phyloP scores from a whole-genome alignment of 1,140 invertebrate species.

The Leptinotarsa defecta region DNA sequence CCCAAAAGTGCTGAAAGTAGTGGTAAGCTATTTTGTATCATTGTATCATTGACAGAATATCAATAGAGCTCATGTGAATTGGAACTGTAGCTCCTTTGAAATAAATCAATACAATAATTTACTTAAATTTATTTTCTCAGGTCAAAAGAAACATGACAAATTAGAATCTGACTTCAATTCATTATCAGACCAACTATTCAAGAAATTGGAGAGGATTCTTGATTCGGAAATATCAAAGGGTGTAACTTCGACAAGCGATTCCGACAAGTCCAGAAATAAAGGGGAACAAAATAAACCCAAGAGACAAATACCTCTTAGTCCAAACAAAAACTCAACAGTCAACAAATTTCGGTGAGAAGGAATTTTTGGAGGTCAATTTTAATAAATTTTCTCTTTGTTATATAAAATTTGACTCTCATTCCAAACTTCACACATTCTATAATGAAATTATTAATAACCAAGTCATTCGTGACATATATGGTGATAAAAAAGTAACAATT shows the following conservation, averaged over 20 bases:
- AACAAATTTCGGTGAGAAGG: not conserved
- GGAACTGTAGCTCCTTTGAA: no score
- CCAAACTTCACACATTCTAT: no score
- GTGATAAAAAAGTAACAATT: no score
- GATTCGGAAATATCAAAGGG: conserved; percentile 25
- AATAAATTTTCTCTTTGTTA: no score
- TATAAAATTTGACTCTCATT: no score
- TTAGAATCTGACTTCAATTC: conserved; percentile 16
- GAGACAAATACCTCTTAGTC: not conserved
- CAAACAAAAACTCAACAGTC: not conserved
- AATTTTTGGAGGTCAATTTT: not conserved
- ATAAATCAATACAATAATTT: no score
- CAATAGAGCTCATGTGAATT: no score
- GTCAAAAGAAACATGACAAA: conserved; percentile 21
- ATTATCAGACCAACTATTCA: conserved; percentile 35
- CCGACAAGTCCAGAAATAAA: not conserved
- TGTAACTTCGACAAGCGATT: conserved; percentile 3
- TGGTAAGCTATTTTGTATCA: not conserved
- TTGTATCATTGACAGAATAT: no score
- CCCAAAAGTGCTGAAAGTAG: not conserved
- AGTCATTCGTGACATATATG: no score
- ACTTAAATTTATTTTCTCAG: no score
- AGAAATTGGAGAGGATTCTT: conserved; percentile 34
- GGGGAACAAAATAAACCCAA: not conserved
- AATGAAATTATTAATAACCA: no score